Evolutionary conservation across 2,888 invertebrate genomes (phyloP), one percentile per base, ranked within the genome.

Genomic region (Caenorhabditis sp.): DNA sequence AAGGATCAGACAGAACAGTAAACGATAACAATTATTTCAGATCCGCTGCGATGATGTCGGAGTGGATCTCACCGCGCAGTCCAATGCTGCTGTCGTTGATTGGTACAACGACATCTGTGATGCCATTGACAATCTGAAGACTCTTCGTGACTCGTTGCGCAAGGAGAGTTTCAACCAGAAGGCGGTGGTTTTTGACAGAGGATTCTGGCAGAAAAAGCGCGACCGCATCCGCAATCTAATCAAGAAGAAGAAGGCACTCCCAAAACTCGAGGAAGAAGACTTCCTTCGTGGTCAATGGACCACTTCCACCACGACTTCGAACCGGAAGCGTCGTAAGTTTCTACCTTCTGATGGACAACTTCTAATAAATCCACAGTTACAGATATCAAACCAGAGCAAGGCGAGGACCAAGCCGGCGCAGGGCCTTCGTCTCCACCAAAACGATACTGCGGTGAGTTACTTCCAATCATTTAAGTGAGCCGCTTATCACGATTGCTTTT

Each of bases 101-200:
- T 80, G 80, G 81, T 79, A 61, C 75, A 72, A 79, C 1, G 63
- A 26, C 2, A 87, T 87, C 16, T 44, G 63, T 2, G 76, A 70
- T 19, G 87, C 86, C 16, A 75, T 87, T 16, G 80, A 80, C 14
- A 64, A 84, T 22, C 61, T 79, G 16, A 86, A 85, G 26, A 68
- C 73, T 2, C 81, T 87, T 16, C 72, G 87, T 8, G 64, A 84
- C 14, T 86, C 86, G 6, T 56, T 87, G 35, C 68, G 87, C 38
- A 87, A 87, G 38, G 87, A 87, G 31, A 85, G 86, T 38, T 82
- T 82, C 26, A 80, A 79, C 12, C 80, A 84, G 28, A 82, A 75
- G 6, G 76, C 86, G 3, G 7, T 77, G 19, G 59, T 77, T 4
- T 84, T 84, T 14, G 84, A 84, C 24, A 61, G 47, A 49, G 69